These are phyloP conservation scores for Micrasema longulum DNA, from an alignment of 1,140 invertebrate genomes.

Conservation along the genomic window DNA sequence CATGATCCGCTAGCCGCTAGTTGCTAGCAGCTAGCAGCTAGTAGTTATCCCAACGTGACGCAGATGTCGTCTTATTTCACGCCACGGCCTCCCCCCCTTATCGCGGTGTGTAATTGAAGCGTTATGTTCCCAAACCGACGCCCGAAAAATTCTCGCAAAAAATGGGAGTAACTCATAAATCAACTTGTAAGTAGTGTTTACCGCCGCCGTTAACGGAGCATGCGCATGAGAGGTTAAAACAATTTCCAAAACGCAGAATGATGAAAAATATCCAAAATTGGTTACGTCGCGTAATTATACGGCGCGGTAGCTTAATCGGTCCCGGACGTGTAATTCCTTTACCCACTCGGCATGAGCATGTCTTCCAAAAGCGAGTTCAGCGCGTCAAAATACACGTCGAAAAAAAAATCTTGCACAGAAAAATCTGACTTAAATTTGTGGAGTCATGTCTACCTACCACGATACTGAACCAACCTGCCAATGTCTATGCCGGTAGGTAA, in stretches of 20 bases:
- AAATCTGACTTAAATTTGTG: too few relatives aligned
- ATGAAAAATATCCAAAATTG: constrained; percentile 40
- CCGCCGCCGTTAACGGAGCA: constrained; percentile 16
- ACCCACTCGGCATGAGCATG: background rate
- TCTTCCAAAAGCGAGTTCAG: background rate
- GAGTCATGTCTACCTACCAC: too few relatives aligned
- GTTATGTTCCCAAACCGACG: constrained; percentile 7
- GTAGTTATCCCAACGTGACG: too few relatives aligned
- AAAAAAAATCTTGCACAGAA: too few relatives aligned
- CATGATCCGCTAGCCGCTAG: too few relatives aligned
- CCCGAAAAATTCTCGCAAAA: constrained; percentile 21
- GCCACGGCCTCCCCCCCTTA: background rate
- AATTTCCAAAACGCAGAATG: constrained; percentile 31
- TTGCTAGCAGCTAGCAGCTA: too few relatives aligned
- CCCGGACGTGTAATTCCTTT: background rate
- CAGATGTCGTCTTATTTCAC: constrained; percentile 27
- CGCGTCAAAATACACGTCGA: too few relatives aligned
- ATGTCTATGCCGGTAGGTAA: too few relatives aligned
- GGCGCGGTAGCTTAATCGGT: constrained; percentile 27
- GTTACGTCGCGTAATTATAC: constrained; percentile 34
- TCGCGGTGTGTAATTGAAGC: constrained; percentile 5
- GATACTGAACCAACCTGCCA: too few relatives aligned
- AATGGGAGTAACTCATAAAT: constrained; percentile 30
- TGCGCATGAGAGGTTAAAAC: constrained; percentile 26
- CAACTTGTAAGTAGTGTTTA: constrained; percentile 37